Percentiles rank a stretch among this genome's conserved stretches.
Conservation (phyloP, 1,140 invertebrate species). For the Bicyclus anynana region DNA sequence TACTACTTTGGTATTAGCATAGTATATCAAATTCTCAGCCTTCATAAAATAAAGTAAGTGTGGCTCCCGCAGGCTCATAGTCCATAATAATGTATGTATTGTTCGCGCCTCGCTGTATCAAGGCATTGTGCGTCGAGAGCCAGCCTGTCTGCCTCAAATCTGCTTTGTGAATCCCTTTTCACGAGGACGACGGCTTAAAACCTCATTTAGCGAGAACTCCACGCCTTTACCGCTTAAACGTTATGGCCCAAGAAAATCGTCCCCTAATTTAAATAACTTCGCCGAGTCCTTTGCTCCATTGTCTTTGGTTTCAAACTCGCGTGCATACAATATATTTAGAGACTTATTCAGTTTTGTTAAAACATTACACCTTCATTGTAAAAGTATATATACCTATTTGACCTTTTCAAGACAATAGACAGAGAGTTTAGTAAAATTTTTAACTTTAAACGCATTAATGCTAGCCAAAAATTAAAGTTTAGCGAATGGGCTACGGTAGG, state of each 20-base stretch:
- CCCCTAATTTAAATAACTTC: constrained; percentile 71
- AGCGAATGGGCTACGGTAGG: no score
- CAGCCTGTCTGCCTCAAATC: constrained; percentile 54
- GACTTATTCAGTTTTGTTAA: constrained; percentile 38
- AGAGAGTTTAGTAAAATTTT: no score
- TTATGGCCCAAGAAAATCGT: constrained; percentile 67
- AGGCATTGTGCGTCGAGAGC: constrained; percentile 46
- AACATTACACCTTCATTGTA: neutral
- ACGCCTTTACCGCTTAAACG: constrained; percentile 59
- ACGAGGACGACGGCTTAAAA: constrained; percentile 63
- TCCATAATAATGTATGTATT: constrained; percentile 57
- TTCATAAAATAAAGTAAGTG: no score
- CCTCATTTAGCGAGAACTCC: constrained; percentile 61
- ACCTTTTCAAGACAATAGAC: no score
- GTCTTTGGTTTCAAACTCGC: constrained; percentile 47
- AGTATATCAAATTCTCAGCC: no score
- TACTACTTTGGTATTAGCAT: no score
- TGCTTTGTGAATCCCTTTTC: constrained; percentile 65
- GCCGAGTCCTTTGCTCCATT: constrained; percentile 47
- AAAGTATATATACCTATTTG: no score
- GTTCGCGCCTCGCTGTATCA: constrained; percentile 42
- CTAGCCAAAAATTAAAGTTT: no score
- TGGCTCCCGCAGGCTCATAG: no score
- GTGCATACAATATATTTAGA: constrained; percentile 49
- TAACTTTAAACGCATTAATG: no score